These are phyloP conservation scores for Gopherus evgoodei DNA, from an alignment of 2,113 vertebrate species.

Conservation along the genomic window DNA sequence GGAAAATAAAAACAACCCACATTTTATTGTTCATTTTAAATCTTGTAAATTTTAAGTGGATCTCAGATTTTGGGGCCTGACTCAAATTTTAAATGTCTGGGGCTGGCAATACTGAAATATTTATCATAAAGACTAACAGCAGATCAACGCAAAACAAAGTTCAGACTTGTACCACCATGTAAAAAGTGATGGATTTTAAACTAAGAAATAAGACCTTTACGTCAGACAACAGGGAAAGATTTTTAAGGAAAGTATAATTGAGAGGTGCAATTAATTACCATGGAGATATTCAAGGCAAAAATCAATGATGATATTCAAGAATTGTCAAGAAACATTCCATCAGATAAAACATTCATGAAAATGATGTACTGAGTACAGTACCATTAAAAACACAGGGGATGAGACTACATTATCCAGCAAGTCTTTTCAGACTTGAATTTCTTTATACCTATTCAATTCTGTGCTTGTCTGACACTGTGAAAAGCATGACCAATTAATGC, in stretches of 20 bases:
- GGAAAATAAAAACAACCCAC: rapidly evolving
- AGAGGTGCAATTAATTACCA: neutral
- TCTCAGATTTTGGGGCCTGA: neutral
- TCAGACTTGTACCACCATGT: neutral
- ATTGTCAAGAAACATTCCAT: neutral
- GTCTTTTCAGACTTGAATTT: neutral
- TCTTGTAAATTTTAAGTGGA: neutral
- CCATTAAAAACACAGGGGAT: neutral
- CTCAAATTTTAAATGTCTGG: neutral
- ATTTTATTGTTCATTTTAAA: neutral
- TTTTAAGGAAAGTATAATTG: neutral
- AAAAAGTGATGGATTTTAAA: neutral
- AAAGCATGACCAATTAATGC: neutral
- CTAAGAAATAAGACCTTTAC: neutral
- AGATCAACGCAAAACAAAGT: neutral
- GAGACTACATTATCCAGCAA: neutral
- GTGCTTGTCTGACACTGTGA: neutral
- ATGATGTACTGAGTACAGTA: neutral
- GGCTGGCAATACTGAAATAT: neutral
- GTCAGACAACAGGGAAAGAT: neutral
- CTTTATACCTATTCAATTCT: neutral
- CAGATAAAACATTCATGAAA: neutral
- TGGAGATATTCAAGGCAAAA: neutral
- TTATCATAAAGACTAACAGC: neutral
- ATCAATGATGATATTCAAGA: neutral